Percentiles rank a stretch among this genome's conserved stretches.
phyloP scores from a whole-genome alignment of 1,140 invertebrate species.

The Zaprionus taronus region DNA sequence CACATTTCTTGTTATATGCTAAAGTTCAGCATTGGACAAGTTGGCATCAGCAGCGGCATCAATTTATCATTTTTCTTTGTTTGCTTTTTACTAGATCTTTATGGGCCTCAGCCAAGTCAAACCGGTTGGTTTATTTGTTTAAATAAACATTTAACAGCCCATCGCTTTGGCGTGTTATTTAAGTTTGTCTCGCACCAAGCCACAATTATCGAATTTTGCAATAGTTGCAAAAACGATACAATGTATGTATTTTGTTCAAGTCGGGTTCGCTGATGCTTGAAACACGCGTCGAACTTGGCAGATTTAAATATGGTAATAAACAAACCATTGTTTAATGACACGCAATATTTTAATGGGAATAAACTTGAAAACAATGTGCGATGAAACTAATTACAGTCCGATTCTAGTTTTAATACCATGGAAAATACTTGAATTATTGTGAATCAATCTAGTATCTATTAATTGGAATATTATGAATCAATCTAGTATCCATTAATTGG shows the following conservation, averaged over 20 bases:
- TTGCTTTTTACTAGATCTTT: conserved; percentile 31
- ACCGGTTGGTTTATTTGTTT: conserved; percentile 68
- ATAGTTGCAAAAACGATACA: conserved; percentile 49
- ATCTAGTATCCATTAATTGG: not conserved
- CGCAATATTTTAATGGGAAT: conserved; percentile 32
- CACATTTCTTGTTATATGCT: conserved; percentile 63
- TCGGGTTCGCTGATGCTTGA: conserved; percentile 52
- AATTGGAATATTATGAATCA: not conserved
- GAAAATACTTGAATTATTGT: not conserved
- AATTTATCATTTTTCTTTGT: conserved; percentile 33
- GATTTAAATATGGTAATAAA: conserved; percentile 23
- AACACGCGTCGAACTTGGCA: conserved; percentile 31
- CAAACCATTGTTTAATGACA: conserved; percentile 33
- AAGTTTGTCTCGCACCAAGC: conserved; percentile 9
- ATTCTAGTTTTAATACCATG: not conserved
- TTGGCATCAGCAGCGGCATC: conserved; percentile 13
- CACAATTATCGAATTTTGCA: conserved; percentile 62
- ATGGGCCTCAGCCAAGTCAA: conserved; percentile 50
- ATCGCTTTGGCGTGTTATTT: conserved; percentile 39
- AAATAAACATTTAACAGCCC: conserved; percentile 49
- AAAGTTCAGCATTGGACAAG: conserved; percentile 68
- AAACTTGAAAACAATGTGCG: conserved; percentile 17
- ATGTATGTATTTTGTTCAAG: conserved; percentile 19
- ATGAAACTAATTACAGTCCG: conserved; percentile 15
- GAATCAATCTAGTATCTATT: not conserved